Conservation (phyloP, 1,140 invertebrate species). For the Theocolax elegans region DNA sequence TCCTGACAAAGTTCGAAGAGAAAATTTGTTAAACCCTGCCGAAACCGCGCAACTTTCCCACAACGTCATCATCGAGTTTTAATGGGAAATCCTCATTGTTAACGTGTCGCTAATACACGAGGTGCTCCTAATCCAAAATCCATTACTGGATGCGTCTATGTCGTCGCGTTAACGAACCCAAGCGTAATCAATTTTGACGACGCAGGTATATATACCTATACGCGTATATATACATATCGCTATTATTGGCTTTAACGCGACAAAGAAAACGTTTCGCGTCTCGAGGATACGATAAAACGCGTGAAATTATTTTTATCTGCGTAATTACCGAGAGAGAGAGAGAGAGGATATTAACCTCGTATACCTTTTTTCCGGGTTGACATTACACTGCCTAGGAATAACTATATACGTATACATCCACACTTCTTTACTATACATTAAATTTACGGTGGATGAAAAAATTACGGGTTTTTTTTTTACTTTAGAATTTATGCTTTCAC, state of each 20-base stretch:
- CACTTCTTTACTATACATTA: too few relatives aligned
- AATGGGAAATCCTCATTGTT: slow-evolving; percentile 7
- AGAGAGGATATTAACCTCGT: too few relatives aligned
- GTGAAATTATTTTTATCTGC: slow-evolving; percentile 29
- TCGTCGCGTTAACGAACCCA: slow-evolving; percentile 35
- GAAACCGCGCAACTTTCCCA: not conserved
- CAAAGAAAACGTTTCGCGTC: not conserved
- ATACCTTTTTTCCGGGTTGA: not conserved
- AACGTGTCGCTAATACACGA: slow-evolving; percentile 1
- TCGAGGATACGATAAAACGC: not conserved
- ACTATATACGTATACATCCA: too few relatives aligned
- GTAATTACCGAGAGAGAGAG: slow-evolving; percentile 24
- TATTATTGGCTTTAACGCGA: slow-evolving; percentile 43
- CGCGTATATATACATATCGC: too few relatives aligned
- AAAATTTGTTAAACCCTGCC: not conserved
- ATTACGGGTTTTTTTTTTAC: too few relatives aligned
- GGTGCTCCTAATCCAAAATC: slow-evolving; percentile 36
- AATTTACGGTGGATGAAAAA: too few relatives aligned
- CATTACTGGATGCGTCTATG: slow-evolving; percentile 41
- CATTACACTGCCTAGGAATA: too few relatives aligned
- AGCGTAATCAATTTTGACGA: slow-evolving; percentile 46
- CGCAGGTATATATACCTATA: too few relatives aligned
- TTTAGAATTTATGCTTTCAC: too few relatives aligned
- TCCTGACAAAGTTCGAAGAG: too few relatives aligned
- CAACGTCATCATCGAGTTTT: not conserved